Conservation (phyloP, 2,888 invertebrate species). For the Agrochola circellaris region DNA sequence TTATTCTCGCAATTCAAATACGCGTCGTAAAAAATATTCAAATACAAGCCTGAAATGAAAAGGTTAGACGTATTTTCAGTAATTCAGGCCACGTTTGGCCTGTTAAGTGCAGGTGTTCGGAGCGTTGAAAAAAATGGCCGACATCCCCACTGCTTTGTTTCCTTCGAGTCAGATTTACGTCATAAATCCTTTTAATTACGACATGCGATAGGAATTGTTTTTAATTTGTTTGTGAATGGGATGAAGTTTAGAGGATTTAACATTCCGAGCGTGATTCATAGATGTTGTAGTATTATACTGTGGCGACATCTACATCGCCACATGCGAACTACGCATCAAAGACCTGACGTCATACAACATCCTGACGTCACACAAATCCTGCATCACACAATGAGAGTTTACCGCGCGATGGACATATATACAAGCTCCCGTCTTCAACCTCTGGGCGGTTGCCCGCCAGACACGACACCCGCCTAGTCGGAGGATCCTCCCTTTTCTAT, state of each 20-base stretch:
- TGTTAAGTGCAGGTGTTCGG: constrained; percentile 84
- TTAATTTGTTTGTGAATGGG: constrained; percentile 35
- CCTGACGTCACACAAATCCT: no score
- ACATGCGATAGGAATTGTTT: constrained; percentile 56
- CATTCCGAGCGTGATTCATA: neutral
- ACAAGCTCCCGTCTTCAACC: no score
- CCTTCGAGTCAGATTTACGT: constrained; percentile 67
- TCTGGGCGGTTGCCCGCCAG: no score
- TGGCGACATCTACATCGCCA: no score
- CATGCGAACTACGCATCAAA: no score
- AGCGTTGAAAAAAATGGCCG: constrained; percentile 65
- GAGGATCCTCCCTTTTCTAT: no score
- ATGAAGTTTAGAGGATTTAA: constrained; percentile 12
- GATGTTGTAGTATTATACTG: neutral
- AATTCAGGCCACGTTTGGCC: constrained; percentile 80
- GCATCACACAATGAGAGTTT: no score
- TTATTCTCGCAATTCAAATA: constrained; percentile 23
- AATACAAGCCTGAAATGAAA: constrained; percentile 63
- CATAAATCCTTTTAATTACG: constrained; percentile 68
- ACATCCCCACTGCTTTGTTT: constrained; percentile 62
- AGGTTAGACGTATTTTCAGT: constrained; percentile 67
- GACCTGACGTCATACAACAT: no score
- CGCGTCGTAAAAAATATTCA: constrained; percentile 50
- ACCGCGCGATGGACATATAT: no score
- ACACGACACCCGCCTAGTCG: no score